Base-by-base conservation (phyloP, 2,797 vertebrate species). In the Macrochelys suwanniensis region DNA sequence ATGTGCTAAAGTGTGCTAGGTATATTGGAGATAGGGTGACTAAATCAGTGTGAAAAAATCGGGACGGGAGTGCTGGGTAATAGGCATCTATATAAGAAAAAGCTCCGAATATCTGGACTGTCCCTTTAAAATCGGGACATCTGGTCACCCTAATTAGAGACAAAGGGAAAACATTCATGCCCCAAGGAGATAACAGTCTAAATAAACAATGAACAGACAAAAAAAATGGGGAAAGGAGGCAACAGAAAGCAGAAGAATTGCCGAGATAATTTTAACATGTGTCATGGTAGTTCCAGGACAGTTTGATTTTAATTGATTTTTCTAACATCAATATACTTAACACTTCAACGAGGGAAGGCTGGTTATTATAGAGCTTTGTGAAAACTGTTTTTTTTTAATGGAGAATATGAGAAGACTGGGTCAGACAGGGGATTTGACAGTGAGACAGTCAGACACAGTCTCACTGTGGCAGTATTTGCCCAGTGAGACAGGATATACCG, bases 281-380 rank as follows among this genome's bases (percentile, higher is more conserved):
- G 11, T 68, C 76, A 3, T 7, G 42, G 42, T 53, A 76, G 23
- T 56, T 3, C 76, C 3, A 74, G 1, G 1, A 0, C 17, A 61
- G 3, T 53, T 80, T 61, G 1, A 8, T 83, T 51, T n/a, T 57
- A 68, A n/a, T 12, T 49, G 26, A 50, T 61, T 82, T 82, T 68
- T 23, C 5, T 31, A 49, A 47, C 51, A 59, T 31, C 5, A 3
- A 42, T 61, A 26, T 17, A 56, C 56, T 85, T 23, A 56, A 76
- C 31, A n/a, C 50, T n/a, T 79, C 31, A 51, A 13, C 28, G 11
- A n/a, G 61, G 61, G 61, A n/a, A 68, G 33, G 33, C 6, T 68
- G n/a, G 4, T 65, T 65, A 65, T 65, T 16, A 65, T 65, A n/a
- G 16, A 68, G 7, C 17, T 71, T 37, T 37, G 65, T 71, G 65